Evolutionary conservation across 1,140 invertebrate genomes (phyloP).

Genomic region (Eufriesea mexicana): DNA sequence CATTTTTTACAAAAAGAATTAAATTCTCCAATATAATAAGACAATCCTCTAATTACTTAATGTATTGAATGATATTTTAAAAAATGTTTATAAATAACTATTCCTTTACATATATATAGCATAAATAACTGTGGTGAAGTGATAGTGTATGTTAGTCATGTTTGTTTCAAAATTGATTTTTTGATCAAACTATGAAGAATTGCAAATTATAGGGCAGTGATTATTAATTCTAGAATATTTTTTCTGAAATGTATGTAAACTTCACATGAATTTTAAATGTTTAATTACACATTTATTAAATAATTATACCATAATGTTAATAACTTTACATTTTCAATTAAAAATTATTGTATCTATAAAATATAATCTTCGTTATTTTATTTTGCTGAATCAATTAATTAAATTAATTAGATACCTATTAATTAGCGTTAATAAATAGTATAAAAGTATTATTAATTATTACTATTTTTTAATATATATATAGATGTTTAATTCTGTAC

Average conservation of each 20-base stretch:
- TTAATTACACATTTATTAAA: neutral
- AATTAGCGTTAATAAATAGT: neutral
- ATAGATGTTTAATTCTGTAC: constrained; percentile 80
- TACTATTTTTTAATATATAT: neutral
- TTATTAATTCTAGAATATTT: constrained; percentile 10
- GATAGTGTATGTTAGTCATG: constrained; percentile 38
- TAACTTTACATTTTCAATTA: neutral
- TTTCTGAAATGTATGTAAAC: constrained; percentile 55
- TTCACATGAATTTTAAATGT: neutral
- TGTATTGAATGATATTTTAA: constrained; percentile 7
- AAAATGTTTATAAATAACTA: constrained; percentile 14
- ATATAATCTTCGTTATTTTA: neutral
- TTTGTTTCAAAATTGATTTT: constrained; percentile 19
- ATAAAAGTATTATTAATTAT: constrained; percentile 18
- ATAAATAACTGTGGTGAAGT: constrained; percentile 10
- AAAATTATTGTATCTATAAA: neutral
- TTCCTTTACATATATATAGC: neutral
- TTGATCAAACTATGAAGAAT: constrained; percentile 23
- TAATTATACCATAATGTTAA: neutral
- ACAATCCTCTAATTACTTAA: neutral
- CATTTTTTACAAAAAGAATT: constrained; percentile 40
- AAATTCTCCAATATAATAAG: constrained; percentile 12
- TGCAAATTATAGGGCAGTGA: constrained; percentile 12
- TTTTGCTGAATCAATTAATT: neutral
- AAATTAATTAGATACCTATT: neutral